Evolutionary conservation across 2,113 vertebrate genomes (phyloP).

Genomic region (Marcusenius ussheri): DNA sequence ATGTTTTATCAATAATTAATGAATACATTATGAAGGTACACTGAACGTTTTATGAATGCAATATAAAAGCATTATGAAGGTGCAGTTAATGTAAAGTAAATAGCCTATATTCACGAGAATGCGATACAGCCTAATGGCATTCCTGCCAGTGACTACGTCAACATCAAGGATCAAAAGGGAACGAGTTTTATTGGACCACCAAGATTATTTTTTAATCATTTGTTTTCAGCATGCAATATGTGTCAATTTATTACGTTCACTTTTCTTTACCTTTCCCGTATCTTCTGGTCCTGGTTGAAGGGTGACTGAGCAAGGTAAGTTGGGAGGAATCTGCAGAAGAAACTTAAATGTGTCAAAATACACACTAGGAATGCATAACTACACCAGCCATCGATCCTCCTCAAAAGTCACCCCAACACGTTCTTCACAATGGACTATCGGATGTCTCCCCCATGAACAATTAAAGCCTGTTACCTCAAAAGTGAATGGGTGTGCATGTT

Average conservation of each 20-base stretch:
- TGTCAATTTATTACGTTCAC: not conserved
- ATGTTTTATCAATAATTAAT: no score
- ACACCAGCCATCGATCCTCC: not conserved
- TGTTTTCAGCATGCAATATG: not conserved
- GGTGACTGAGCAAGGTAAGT: constrained; percentile 88
- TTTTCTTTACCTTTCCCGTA: constrained; percentile 78
- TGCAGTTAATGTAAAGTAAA: no score
- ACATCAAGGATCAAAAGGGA: not conserved
- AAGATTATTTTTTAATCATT: not conserved
- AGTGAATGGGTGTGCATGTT: constrained; percentile 88
- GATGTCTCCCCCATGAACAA: not conserved
- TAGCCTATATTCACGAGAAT: not conserved
- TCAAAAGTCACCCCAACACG: not conserved
- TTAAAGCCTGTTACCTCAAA: constrained; percentile 65
- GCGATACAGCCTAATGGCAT: not conserved
- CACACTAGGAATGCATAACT: not conserved
- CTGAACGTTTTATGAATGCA: no score
- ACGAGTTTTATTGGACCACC: not conserved
- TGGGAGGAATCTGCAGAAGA: constrained; percentile 76
- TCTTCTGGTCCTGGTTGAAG: constrained; percentile 91
- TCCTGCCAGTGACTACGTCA: not conserved
- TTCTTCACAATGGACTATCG: not conserved
- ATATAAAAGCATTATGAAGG: no score
- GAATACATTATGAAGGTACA: no score
- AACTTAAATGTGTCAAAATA: not conserved